phyloP scores from a whole-genome alignment of 2,113 vertebrate genomes.

The Charadrius vociferus region DNA sequence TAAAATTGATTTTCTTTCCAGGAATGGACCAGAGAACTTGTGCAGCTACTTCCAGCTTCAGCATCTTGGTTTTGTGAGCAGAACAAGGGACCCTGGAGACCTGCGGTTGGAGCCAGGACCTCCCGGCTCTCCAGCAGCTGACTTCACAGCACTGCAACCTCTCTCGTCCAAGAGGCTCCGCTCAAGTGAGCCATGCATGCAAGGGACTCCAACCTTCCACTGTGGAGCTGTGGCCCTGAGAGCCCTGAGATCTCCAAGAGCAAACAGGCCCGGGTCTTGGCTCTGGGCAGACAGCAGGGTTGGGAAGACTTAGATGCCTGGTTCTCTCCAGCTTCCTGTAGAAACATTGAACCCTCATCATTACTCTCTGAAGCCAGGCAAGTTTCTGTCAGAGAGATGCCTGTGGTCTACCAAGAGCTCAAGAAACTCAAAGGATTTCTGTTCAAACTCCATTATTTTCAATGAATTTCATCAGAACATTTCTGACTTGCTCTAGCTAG shows the following conservation, averaged over 20 bases:
- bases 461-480: background rate
- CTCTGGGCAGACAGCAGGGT: background rate
- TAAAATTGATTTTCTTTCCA: background rate
- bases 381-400: background rate
- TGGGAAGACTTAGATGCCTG: background rate
- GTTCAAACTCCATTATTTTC: background rate
- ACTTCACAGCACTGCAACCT: background rate
- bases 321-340: background rate
- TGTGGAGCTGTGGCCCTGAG: fast-evolving
- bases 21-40: background rate
- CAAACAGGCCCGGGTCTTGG: background rate
- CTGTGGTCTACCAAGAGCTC: background rate
- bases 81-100: fast-evolving
- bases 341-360: background rate
- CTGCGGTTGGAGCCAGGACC: background rate
- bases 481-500: background rate
- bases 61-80: background rate
- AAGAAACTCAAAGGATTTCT: background rate
- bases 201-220: background rate
- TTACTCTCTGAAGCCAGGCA: background rate
- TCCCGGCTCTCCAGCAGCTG: fast-evolving
- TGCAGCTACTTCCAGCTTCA: background rate
- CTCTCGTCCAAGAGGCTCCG: fast-evolving
- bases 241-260: background rate
- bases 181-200: fast-evolving